Evolutionary conservation across 2,113 vertebrate species (phyloP).

Genomic region (Passer domesticus): DNA sequence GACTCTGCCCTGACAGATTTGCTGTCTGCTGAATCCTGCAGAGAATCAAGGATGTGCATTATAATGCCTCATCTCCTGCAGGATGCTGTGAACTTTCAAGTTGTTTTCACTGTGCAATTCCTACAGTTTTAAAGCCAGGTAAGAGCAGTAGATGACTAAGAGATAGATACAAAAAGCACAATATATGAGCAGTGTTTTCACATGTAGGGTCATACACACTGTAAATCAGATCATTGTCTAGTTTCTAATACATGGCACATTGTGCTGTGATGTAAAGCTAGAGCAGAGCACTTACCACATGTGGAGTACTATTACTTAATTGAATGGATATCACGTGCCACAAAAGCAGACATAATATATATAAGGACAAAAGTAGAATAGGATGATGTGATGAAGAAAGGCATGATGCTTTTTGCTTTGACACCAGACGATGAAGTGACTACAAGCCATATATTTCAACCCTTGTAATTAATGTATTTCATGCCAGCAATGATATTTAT

Average conservation of each 20-base stretch:
- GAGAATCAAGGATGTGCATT: conserved; percentile 53
- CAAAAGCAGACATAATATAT: neutral
- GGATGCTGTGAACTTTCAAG: conserved; percentile 18
- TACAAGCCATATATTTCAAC: neutral
- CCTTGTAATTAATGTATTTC: neutral
- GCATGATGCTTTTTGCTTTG: neutral
- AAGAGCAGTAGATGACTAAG: neutral
- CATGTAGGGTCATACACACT: neutral
- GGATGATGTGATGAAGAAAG: neutral
- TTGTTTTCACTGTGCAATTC: conserved; percentile 37
- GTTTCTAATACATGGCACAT: neutral
- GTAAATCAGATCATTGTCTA: conserved; percentile 38
- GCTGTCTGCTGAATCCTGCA: conserved; percentile 53
- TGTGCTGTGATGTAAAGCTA: neutral
- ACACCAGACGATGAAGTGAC: neutral
- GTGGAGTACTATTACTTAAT: neutral
- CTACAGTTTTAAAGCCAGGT: conserved; percentile 25
- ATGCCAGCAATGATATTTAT: neutral
- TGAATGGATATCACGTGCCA: neutral
- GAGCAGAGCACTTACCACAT: neutral
- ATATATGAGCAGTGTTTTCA: conserved; percentile 4
- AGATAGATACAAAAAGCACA: neutral
- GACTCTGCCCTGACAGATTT: conserved; percentile 51
- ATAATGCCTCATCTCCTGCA: conserved; percentile 31
- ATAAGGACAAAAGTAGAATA: neutral